These are phyloP conservation scores for Miichthys miiuy DNA, from an alignment of 2,797 vertebrate genomes.

Conservation along the genomic window DNA sequence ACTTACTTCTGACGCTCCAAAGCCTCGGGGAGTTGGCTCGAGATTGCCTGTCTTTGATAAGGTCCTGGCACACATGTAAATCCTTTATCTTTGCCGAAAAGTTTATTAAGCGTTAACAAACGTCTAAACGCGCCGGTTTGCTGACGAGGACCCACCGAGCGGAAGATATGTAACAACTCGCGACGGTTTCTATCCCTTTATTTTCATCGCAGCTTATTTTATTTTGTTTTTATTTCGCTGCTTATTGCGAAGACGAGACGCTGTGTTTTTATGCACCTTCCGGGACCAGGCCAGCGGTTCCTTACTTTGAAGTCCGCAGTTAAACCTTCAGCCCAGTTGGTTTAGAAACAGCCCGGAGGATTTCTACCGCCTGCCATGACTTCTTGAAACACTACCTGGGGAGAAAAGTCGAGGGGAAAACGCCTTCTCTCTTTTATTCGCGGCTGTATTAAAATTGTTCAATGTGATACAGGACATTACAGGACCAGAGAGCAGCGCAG, in stretches of 20 bases:
- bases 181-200: fast-evolving
- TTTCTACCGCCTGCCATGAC: slow-evolving; percentile 81
- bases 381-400: slow-evolving; percentile 81
- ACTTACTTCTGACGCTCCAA: slow-evolving; percentile 84
- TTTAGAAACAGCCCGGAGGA: slow-evolving; percentile 89
- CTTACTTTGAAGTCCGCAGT: slow-evolving; percentile 92
- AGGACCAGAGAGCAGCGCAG: slow-evolving; percentile 46
- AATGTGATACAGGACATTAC: slow-evolving; percentile 52
- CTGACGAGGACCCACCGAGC: fast-evolving
- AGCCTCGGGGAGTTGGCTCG: slow-evolving; percentile 88
- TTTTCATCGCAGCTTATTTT: neutral
- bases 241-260: slow-evolving; percentile 29
- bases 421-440: slow-evolving; percentile 24
- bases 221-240: neutral
- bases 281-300: slow-evolving; percentile 90
- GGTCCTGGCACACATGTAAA: slow-evolving; percentile 91
- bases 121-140: fast-evolving
- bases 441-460: slow-evolving; percentile 46
- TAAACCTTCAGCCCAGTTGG: slow-evolving; percentile 90
- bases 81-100: slow-evolving; percentile 55
- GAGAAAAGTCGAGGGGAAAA: slow-evolving; percentile 62
- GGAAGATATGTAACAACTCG: fast-evolving
- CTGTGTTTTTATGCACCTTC: slow-evolving; percentile 84
- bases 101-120: neutral
- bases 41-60: slow-evolving; percentile 93